Evolutionary conservation across 2,888 invertebrate species (phyloP).

Genomic region (Dasysyrphus tricinctus): DNA sequence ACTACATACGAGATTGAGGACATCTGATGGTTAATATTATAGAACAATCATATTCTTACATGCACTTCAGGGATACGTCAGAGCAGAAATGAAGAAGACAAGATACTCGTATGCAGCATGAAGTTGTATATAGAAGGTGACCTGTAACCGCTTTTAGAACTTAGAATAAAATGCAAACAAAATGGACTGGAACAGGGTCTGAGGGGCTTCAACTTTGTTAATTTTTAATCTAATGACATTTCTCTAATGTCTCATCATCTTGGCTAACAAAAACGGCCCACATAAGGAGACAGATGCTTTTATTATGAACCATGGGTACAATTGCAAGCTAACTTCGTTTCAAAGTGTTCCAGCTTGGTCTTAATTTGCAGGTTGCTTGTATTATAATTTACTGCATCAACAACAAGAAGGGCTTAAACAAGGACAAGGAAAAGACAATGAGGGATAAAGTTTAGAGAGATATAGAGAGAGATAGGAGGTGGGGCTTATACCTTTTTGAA

Average conservation of each 20-base stretch:
- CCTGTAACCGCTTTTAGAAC: background rate
- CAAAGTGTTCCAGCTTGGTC: background rate
- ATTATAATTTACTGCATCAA: constrained; percentile 44
- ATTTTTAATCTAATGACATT: constrained; percentile 46
- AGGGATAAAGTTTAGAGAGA: background rate
- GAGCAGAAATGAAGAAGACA: background rate
- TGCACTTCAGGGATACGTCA: constrained; percentile 7
- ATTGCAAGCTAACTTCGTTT: constrained; percentile 1
- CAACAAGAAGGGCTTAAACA: constrained; percentile 16
- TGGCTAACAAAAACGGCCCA: constrained; percentile 12
- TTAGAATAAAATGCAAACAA: background rate
- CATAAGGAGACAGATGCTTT: constrained; percentile 16
- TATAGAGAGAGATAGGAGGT: background rate
- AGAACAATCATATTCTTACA: background rate
- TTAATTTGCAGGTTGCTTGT: constrained; percentile 43
- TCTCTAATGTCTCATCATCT: constrained; percentile 30
- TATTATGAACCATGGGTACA: constrained; percentile 21
- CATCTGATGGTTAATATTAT: constrained; percentile 35
- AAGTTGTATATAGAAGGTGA: background rate
- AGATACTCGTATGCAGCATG: background rate
- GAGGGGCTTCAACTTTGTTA: constrained; percentile 34
- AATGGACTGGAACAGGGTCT: background rate
- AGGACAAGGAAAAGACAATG: background rate
- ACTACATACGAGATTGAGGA: constrained; percentile 45
- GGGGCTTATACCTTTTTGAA: background rate